Base-by-base conservation (phyloP, 2,888 invertebrate genomes). In the Lasioglossum marginatum region DNA sequence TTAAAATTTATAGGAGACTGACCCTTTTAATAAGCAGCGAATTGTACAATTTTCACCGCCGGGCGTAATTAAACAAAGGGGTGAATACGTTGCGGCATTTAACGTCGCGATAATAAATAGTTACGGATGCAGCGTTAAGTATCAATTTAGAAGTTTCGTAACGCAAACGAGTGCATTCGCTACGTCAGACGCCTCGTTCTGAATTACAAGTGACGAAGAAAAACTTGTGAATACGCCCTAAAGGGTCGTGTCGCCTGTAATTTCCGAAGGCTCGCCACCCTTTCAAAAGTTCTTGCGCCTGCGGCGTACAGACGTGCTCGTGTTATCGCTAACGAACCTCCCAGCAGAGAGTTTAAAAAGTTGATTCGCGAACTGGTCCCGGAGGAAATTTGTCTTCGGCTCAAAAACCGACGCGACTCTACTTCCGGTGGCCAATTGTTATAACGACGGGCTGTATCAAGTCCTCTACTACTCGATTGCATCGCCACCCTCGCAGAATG, bases 301-400 rank as follows among this genome's bases (percentile, higher is more conserved):
- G 73, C 79, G 80, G 83, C 84, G 83, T 60, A 81, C 89, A 81
- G 82, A 90, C 87, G 83, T 87, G 87, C 87, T 80, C 86, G 85
- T 89, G 91, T 91, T 91, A 91, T 90, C 87, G 85, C 87, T 90
- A 90, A 91, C 88, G 90, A 90, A 91, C 89, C 90, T 85, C 81
- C 83, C 85, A 79, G 81, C 76, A 87, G 87, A 87, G 89, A 91
- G 87, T 92, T 92, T 89, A 89, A 92, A 92, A 92, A 91, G 89
- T 92, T 92, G 88, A 91, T 91, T 88, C 92, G 83, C 85, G 78
- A 91, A 92, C 87, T 83, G 90, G 81, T 90, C 93, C 90, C 93
- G 37, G 71, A 91, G 92, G 93, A 93, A 92, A 92, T 92, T 90
- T 93, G 88, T 89, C 91, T 86, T 87, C 84, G 79, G 60, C 70